A percentile compares a stretch with the other conserved stretches of the same genome.
Conservation (phyloP, 2,888 invertebrate species). For the Physocephala rufipes region DNA sequence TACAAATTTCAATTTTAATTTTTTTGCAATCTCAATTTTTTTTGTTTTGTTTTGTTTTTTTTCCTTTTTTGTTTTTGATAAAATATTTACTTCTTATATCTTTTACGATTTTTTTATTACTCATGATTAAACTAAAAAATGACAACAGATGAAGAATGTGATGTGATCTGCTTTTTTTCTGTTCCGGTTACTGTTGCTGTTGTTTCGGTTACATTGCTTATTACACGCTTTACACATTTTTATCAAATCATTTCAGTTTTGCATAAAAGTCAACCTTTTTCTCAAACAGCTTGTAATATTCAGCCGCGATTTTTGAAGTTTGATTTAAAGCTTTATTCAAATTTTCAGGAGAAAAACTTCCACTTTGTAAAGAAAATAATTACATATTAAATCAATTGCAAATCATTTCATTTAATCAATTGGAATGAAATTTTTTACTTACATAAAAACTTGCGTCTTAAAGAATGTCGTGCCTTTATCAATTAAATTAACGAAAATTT, state of each 20-base stretch:
- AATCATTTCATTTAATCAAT: conserved; percentile 12
- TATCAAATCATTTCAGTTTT: conserved; percentile 73
- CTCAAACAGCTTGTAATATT: conserved; percentile 80
- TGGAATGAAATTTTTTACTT: conserved; percentile 67
- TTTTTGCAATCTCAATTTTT: neutral
- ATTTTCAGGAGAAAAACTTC: conserved; percentile 80
- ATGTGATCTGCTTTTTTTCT: conserved; percentile 1
- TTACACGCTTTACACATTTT: conserved; percentile 41
- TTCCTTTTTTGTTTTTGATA: neutral
- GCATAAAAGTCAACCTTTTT: conserved; percentile 81
- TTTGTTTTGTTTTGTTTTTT: neutral
- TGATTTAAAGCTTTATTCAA: conserved; percentile 77
- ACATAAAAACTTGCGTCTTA: conserved; percentile 81
- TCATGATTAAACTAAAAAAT: conserved; percentile 29
- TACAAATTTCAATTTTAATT: neutral
- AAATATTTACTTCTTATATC: neutral
- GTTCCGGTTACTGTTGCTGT: conserved; percentile 41
- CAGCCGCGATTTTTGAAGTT: conserved; percentile 73
- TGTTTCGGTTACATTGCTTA: conserved; percentile 44
- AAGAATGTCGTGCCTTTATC: conserved; percentile 71
- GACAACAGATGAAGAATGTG: conserved; percentile 17
- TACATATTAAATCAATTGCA: neutral
- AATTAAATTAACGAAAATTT: conserved; percentile 68
- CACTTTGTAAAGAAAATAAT: conserved; percentile 67
- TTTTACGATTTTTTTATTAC: neutral